These are phyloP conservation scores for Dendrocincla tyrannina DNA, from an alignment of 2,797 vertebrate genomes.

Conservation along the genomic window DNA sequence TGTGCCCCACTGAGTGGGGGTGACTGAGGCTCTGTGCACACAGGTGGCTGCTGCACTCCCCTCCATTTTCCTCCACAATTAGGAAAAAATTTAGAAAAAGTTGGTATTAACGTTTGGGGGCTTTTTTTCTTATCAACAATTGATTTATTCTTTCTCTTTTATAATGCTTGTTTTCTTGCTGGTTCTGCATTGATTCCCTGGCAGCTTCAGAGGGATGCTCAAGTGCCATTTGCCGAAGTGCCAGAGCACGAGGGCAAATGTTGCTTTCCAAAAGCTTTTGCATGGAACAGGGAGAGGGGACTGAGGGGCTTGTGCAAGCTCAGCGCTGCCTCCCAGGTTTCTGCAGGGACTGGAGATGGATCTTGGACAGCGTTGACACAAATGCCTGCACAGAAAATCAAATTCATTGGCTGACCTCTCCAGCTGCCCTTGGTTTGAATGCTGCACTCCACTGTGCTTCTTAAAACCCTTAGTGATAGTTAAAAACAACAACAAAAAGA, in stretches of 20 bases:
- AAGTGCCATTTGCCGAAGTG: background rate
- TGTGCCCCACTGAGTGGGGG: rapidly evolving
- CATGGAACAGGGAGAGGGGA: background rate
- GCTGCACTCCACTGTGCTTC: background rate
- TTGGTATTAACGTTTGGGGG: background rate
- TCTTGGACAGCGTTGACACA: rapidly evolving
- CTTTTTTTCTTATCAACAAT: background rate
- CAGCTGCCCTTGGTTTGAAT: background rate
- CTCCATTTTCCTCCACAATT: background rate
- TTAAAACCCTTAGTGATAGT: background rate
- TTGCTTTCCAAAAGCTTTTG: background rate
- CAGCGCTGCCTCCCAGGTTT: background rate
- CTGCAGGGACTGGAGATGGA: background rate
- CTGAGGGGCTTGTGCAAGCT: background rate
- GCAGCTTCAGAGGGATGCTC: background rate
- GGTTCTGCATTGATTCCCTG: background rate
- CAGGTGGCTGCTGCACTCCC: background rate
- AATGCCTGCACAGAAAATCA: background rate
- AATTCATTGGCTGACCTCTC: background rate
- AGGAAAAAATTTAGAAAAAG: background rate
- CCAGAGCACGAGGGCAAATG: rapidly evolving
- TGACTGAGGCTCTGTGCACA: rapidly evolving
- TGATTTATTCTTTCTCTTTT: rapidly evolving
- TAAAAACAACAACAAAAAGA: background rate
- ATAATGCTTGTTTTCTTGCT: background rate